These are phyloP conservation scores for Morone chrysops DNA, from an alignment of 2,113 vertebrate species.

Conservation along the genomic window DNA sequence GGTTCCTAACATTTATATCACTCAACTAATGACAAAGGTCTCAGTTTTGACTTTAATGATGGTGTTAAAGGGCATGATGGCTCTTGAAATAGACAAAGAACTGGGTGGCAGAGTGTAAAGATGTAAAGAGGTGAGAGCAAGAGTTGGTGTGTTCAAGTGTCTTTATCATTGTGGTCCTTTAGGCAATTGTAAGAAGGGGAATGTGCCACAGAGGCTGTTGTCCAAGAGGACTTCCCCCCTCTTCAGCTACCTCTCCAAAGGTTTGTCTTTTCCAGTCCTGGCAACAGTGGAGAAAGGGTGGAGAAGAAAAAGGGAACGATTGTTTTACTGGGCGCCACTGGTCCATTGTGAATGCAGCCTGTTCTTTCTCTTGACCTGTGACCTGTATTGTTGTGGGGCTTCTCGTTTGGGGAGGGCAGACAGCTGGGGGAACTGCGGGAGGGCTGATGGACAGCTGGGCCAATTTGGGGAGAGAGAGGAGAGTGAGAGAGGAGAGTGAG, in stretches of 20 bases:
- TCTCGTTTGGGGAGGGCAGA: slow-evolving; percentile 80
- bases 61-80: slow-evolving; percentile 64
- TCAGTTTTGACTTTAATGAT: slow-evolving; percentile 73
- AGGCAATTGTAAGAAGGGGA: slow-evolving; percentile 63
- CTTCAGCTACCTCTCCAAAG: slow-evolving; percentile 77
- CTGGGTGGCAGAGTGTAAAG: slow-evolving; percentile 58
- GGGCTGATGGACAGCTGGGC: slow-evolving; percentile 87
- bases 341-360: slow-evolving; percentile 88
- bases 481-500: slow-evolving; percentile 23
- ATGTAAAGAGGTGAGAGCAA: slow-evolving; percentile 61
- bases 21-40: slow-evolving; percentile 51
- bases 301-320: slow-evolving; percentile 81
- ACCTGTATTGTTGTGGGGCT: slow-evolving; percentile 85
- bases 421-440: slow-evolving; percentile 81
- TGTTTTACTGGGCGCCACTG: slow-evolving; percentile 86
- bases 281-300: slow-evolving; percentile 66
- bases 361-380: slow-evolving; percentile 89
- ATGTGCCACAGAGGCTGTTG: slow-evolving; percentile 73
- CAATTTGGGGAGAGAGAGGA: slow-evolving; percentile 65
- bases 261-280: slow-evolving; percentile 87
- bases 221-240: slow-evolving; percentile 63
- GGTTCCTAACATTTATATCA: slow-evolving; percentile 67
- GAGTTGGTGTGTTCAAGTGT: slow-evolving; percentile 58
- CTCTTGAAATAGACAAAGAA: slow-evolving; percentile 76
- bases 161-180: slow-evolving; percentile 74